Base-by-base conservation (phyloP, 2,888 invertebrate genomes). In the Zaprionus obscuricornis region DNA sequence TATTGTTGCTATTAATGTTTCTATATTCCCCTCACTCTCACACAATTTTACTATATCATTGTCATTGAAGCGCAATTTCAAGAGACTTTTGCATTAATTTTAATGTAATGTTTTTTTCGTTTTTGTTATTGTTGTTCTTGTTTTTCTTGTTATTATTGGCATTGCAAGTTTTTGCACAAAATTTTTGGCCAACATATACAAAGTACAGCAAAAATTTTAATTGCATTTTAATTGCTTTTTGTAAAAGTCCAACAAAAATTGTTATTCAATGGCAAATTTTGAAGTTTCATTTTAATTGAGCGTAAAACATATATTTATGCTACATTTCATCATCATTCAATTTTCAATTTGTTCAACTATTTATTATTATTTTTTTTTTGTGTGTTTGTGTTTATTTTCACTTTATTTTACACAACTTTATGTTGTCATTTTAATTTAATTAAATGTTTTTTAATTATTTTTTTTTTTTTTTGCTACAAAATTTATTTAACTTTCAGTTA, bases 171-270 rank as follows among this genome's bases (percentile, higher is more conserved):
- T n/a, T n/a, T n/a, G n/a, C n/a, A n/a, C n/a, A n/a, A n/a, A n/a
- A n/a, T n/a, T n/a, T n/a, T n/a, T n/a, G n/a, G n/a, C n/a, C n/a
- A n/a, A n/a, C n/a, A n/a, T n/a, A n/a, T 11, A 29, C 27, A 29
- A 27, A 34, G 24, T 4, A 8, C 45, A 29, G n/a, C 52, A 56
- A 63, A 46, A n/a, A n/a, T n/a, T n/a, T n/a, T 56, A 78, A 77
- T 82, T 72, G 75, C 46, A 66, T 64, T 82, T 77, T 82, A 75
- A 77, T 82, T 72, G 78, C 59, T 47, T 55, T 64, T 46, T 36
- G 42, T 8, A 43, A 17, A 54, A 46, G 51, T 52, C 10, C n/a
- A 8, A 29, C 10, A n/a, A n/a, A n/a, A n/a, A n/a, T n/a, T n/a
- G n/a, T n/a, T n/a, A n/a, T 17, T 26, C 33, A 56, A 58, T 51